Base-by-base conservation (phyloP, 1,140 invertebrate genomes). In the Stegodyphus mimosarum region DNA sequence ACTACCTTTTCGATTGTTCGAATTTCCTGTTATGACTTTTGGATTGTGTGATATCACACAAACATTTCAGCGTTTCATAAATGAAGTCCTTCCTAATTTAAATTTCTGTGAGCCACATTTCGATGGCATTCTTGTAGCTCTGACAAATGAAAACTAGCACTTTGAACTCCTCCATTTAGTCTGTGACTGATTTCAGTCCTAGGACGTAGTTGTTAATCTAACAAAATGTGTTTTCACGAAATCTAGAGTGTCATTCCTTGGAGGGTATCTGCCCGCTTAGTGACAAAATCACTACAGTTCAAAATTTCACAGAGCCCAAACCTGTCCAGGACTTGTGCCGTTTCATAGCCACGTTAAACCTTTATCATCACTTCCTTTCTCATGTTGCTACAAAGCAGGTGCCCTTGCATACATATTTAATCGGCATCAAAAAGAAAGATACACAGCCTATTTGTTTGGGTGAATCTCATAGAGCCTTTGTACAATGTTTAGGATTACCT, bases 21-120 rank as follows among this genome's bases (percentile, higher is more conserved):
- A 90, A 72, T 89, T 88, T 66, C 81, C 83, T n/a, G 87, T 88
- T 6, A 77, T 90, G 77, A 83, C 87, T 60, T 89, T 89, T 90
- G 33, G 33, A 3, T 33, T 33, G 63, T 60, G 55, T 60, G 5
- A 60, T 60, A 5, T 5, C 15, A 15, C 5, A 2, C 55, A 60
- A 15, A 60, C 70, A 4, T 87, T 86, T 67, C 87, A 88, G 53
- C 66, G 83, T 5, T 69, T 86, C 50, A 87, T 88, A 7, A 73
- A 88, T 18, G 69, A 87, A 52, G 53, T 88, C 53, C 60, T 87
- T 6, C 52, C 10, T 1, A 87, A 63, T 15, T 48, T 88, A 9
- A 18, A 55, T 48, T 75, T 75, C 73, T 51, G 17, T 48, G 66
- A n/a, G n/a, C n/a, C 51, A 17, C 49, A 72, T 78, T 53, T 87